Percentiles rank a stretch among this genome's conserved stretches.
phyloP scores from a whole-genome alignment of 2,888 invertebrate species.

The Herminia tarsipennalis region DNA sequence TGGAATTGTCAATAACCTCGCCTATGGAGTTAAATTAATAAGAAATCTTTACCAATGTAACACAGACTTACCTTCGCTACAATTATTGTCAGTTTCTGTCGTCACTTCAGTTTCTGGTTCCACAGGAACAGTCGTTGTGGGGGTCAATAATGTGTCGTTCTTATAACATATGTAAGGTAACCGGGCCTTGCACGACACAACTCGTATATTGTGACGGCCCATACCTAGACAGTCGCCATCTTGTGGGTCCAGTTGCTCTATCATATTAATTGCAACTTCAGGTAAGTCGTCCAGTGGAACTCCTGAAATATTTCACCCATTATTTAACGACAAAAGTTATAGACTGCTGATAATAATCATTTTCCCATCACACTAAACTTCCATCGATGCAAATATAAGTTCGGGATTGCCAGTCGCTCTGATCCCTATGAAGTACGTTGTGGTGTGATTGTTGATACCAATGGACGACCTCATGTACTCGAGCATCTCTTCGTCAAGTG shows the following conservation, averaged over 20 bases:
- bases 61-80: no score
- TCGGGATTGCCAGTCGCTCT: background rate
- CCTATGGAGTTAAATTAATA: no score
- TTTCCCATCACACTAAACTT: background rate
- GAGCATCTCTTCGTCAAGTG: background rate
- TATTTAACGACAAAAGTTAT: no score
- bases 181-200: background rate
- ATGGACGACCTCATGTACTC: background rate
- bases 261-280: background rate
- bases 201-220: background rate
- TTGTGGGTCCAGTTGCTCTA: background rate
- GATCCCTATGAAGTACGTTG: slow-evolving; percentile 1
- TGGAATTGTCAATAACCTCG: no score
- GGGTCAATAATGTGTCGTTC: background rate
- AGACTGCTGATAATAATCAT: background rate
- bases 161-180: slow-evolving; percentile 10
- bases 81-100: background rate
- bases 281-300: slow-evolving; percentile 3
- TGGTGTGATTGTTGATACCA: background rate
- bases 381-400: background rate
- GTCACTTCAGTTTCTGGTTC: no score
- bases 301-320: background rate
- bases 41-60: no score
- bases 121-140: no score
- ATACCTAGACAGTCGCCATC: slow-evolving; percentile 5